These are phyloP conservation scores for Perodicticus potto DNA, from an alignment of 2,797 vertebrate species.

Conservation along the genomic window DNA sequence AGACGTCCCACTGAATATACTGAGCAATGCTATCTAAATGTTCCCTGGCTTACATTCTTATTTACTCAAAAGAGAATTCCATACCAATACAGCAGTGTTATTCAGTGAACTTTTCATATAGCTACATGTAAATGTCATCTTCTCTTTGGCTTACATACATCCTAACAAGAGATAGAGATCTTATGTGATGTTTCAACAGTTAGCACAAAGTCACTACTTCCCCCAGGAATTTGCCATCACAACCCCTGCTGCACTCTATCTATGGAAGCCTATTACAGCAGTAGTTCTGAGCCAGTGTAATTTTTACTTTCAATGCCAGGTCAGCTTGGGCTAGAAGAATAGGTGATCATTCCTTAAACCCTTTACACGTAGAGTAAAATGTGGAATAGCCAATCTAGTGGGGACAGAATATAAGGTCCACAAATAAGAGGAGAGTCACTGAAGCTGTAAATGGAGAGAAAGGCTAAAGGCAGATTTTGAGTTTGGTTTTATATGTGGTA, in stretches of 20 bases:
- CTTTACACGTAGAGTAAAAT: background rate
- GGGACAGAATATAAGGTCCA: background rate
- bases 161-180: background rate
- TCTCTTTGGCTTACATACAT: slow-evolving; percentile 42
- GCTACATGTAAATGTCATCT: background rate
- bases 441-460: background rate
- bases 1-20: slow-evolving; percentile 33
- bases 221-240: background rate
- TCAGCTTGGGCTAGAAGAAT: background rate
- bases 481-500: background rate
- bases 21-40: background rate
- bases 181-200: background rate
- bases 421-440: background rate
- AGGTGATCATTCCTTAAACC: background rate
- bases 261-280: background rate
- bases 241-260: background rate
- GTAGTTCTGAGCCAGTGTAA: background rate
- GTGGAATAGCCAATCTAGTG: slow-evolving; percentile 9
- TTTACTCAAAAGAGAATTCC: slow-evolving; percentile 56
- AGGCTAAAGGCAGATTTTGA: background rate
- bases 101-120: background rate
- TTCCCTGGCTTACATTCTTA: slow-evolving; percentile 55
- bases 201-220: background rate
- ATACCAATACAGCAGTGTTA: background rate
- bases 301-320: slow-evolving; percentile 29